phyloP scores from a whole-genome alignment of 2,113 vertebrate species.

The Thymallus thymallus region DNA sequence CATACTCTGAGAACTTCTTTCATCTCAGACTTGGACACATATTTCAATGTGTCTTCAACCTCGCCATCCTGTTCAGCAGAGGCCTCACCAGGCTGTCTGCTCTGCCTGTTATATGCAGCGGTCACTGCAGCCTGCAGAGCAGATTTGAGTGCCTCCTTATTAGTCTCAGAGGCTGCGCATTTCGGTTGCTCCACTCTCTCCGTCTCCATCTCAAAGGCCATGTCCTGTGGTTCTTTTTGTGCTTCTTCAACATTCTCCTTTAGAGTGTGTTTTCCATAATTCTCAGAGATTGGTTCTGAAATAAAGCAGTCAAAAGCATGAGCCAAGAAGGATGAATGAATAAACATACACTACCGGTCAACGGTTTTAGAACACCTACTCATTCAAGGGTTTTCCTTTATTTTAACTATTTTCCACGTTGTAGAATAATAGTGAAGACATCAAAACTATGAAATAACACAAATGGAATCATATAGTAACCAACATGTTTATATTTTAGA shows the following conservation, averaged over 20 bases:
- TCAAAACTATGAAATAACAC: too few species aligned
- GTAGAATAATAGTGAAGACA: too few species aligned
- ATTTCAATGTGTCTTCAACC: conserved; percentile 51
- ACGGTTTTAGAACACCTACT: too few species aligned
- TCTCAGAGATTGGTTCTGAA: conserved; percentile 49
- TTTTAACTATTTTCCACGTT: too few species aligned
- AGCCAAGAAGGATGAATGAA: background rate
- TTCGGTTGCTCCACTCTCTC: conserved; percentile 70
- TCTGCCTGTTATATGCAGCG: conserved; percentile 63
- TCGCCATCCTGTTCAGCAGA: conserved; percentile 59
- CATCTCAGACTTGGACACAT: conserved; percentile 80
- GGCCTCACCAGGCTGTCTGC: conserved; percentile 35
- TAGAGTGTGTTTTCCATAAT: conserved; percentile 62
- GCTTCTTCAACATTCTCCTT: conserved; percentile 58
- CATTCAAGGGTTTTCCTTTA: too few species aligned
- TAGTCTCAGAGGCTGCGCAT: conserved; percentile 64
- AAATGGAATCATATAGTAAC: too few species aligned
- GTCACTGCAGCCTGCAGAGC: conserved; percentile 68
- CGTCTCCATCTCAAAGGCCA: conserved; percentile 71
- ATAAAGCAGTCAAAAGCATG: conserved; percentile 9
- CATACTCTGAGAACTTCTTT: conserved; percentile 91
- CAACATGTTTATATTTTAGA: too few species aligned
- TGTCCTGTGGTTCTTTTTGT: conserved; percentile 32
- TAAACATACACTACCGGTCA: too few species aligned
- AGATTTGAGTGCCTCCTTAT: conserved; percentile 73